Evolutionary conservation across 2,888 invertebrate genomes (phyloP), one percentile per base, ranked within the genome.

Genomic region (Maniola hyperantus): DNA sequence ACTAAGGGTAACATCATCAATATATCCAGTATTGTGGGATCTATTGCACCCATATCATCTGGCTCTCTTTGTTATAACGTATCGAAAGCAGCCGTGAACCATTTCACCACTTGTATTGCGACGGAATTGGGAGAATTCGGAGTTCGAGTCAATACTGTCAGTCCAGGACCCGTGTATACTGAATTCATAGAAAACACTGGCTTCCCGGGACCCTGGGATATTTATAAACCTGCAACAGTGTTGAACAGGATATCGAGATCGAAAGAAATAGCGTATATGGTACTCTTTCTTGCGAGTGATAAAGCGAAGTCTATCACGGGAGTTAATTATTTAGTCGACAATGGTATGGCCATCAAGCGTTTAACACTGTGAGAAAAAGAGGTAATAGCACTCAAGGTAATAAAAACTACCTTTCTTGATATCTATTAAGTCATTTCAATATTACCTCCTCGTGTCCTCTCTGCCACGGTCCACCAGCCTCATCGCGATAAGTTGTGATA

Each of bases 221-320:
- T 2, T n/a, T 46, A 33, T 5, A 59, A 59, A 46, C 13, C 13
- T 8, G 13, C 5, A 26, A 59, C 59, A 4, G 26, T 46, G 2
- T 26, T 59, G 2, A 26, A 59, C 26, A 59, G 59, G n/a, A 33
- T 59, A 15, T 59, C 59, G 8, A 15, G 33, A n/a, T 11, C 59
- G 13, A 46, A 46, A 7, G 59, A 59, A 6, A 46, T 46, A 26
- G 59, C 59, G 8, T 33, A 59, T 59, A 15, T 59, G 15, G 26
- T 59, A n/a, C 42, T 59, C 7, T 59, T 59, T n/a, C 20, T 58
- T 26, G 58, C 58, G n/a, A 59, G 59, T 59, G 59, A 59, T 59
- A 59, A 59, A 59, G 59, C 59, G 2, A 33, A 33, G 46, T 26
- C 44, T 10, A 46, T 59, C 15, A 46, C 59, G 1, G 59, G 59